These are phyloP conservation scores for Xyliphius kryptos DNA, from an alignment of 2,113 vertebrate species.

Conservation along the genomic window DNA sequence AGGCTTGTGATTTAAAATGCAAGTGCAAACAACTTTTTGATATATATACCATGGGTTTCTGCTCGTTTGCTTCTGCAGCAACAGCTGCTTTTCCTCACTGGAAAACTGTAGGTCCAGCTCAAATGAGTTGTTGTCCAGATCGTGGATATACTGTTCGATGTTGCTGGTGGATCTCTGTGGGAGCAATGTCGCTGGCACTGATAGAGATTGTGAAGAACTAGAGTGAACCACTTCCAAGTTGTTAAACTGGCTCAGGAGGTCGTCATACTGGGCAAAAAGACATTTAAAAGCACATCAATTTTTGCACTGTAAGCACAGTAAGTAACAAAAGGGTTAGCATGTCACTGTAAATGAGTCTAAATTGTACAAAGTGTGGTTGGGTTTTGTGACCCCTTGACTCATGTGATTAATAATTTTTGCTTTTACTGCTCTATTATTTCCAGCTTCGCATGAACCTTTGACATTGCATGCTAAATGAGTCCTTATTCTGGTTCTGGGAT, in stretches of 20 bases:
- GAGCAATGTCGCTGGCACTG: slow-evolving; percentile 33
- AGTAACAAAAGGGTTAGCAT: no score
- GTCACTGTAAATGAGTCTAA: no score
- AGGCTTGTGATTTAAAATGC: no score
- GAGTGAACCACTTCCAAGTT: slow-evolving; percentile 92
- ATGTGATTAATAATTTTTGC: no score
- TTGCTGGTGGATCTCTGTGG: slow-evolving; percentile 73
- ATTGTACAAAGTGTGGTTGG: no score
- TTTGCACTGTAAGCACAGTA: background rate
- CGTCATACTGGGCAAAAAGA: slow-evolving; percentile 77
- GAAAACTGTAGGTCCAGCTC: slow-evolving; percentile 96
- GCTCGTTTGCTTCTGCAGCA: slow-evolving; percentile 89
- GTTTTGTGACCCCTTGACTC: no score
- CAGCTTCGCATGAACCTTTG: no score
- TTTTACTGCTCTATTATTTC: no score
- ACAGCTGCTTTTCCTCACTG: slow-evolving; percentile 84
- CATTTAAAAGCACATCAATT: background rate
- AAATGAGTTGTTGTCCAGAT: slow-evolving; percentile 92
- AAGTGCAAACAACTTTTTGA: background rate
- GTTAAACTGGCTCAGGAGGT: slow-evolving; percentile 96
- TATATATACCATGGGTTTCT: slow-evolving; percentile 85
- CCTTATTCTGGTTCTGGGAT: no score
- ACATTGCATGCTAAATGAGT: no score
- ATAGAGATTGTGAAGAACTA: slow-evolving; percentile 70
- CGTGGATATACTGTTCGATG: slow-evolving; percentile 96